A percentile compares a stretch with the other conserved stretches of the same genome.
Conservation (phyloP, 2,888 invertebrate species). For the Hyposoter didymator region DNA sequence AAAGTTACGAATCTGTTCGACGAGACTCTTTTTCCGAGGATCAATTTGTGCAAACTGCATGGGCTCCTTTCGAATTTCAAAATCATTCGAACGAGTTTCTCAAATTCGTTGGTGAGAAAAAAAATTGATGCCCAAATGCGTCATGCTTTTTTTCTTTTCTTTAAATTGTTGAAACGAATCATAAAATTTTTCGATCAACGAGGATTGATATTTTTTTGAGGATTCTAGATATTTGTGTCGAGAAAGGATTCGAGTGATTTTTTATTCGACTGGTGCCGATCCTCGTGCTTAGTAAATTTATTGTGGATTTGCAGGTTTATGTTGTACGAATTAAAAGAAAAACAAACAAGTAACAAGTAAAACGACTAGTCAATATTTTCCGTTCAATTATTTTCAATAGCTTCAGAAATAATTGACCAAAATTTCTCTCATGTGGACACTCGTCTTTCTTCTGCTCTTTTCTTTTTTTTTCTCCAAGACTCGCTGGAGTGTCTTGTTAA, state of each 20-base stretch:
- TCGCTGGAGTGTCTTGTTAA: not conserved
- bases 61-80: not conserved
- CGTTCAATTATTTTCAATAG: not conserved
- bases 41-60: not conserved
- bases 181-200: not conserved
- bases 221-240: not conserved
- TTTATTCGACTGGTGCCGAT: not conserved
- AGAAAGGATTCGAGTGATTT: not conserved
- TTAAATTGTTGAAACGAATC: not conserved
- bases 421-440: not conserved
- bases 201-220: not conserved
- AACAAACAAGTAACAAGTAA: not conserved
- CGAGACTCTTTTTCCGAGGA: constrained; percentile 32
- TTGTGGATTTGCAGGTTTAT: not conserved
- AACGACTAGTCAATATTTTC: not conserved
- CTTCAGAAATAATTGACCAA: not conserved
- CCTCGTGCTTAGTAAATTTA: not conserved
- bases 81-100: not conserved
- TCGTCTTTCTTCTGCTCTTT: constrained; percentile 57
- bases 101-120: not conserved
- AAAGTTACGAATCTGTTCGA: constrained; percentile 51
- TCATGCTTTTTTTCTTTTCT: not conserved
- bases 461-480: constrained; percentile 23
- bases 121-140: too few species aligned
- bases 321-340: not conserved